Evolutionary conservation across 92 coral and sea anemone genomes (phyloP).

Genomic region (Phenganax stokvisi): DNA sequence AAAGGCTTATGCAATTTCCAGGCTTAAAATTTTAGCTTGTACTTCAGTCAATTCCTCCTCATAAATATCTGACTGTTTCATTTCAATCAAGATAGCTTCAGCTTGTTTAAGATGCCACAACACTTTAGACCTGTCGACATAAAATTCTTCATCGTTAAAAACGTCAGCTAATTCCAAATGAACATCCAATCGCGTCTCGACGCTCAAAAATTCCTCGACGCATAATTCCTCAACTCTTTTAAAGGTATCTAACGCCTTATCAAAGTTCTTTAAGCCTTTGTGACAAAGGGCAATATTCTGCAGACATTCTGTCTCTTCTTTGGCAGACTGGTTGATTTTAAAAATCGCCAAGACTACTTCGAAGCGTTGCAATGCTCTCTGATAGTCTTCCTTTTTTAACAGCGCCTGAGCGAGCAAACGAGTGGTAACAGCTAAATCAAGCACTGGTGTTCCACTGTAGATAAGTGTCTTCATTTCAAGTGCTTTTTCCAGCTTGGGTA

Average conservation of each 20-base stretch:
- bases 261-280: conserved; percentile 24
- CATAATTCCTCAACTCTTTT: conserved; percentile 15
- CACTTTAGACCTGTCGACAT: neutral
- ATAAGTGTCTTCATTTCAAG: conserved; percentile 29
- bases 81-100: conserved; percentile 11
- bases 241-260: neutral
- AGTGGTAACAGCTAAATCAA: neutral
- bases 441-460: neutral
- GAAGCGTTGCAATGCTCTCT: conserved; percentile 21
- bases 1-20: neutral
- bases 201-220: neutral
- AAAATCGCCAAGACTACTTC: conserved; percentile 15
- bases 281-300: conserved; percentile 21
- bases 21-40: conserved; percentile 14
- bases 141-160: neutral
- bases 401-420: conserved; percentile 20
- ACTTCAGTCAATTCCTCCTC: conserved; percentile 5
- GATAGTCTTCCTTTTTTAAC: neutral
- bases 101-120: conserved; percentile 19
- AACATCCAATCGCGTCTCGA: neutral
- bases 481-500: conserved; percentile 14
- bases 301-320: conserved; percentile 24
- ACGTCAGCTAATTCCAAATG: neutral
- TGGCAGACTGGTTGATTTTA: conserved; percentile 7
- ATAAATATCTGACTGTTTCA: neutral